Base-by-base conservation (phyloP, 2,113 vertebrate genomes). In the Gavialis gangeticus region DNA sequence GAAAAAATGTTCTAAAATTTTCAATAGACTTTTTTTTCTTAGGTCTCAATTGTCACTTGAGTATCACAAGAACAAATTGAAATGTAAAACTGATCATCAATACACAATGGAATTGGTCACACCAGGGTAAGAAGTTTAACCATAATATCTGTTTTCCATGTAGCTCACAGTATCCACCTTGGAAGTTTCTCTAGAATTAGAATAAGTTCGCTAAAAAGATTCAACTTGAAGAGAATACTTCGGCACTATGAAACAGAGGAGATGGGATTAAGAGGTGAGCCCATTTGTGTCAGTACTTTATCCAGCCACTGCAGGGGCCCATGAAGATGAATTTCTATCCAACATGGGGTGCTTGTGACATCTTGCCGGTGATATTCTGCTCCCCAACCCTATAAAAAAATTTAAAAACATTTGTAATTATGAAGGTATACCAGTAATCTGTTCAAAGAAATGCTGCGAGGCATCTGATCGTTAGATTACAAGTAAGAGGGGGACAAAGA, bases 261-360 rank as follows among this genome's bases (percentile, higher is more conserved):
- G 95, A 99, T 99, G 89, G 99, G 99, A 96, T 99, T 99, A 88
- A 99, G 98, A 90, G 99, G 99, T 15, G 99, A 99, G 85, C 99
- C 99, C 99, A 99, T 99, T 96, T 99, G 99, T 96, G 99, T 99
- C 79, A 99, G 98, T 98, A 99, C 99, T 98, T 99, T 99, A 98
- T 99, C 99, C 97, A 99, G 98, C 99, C 99, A 99, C 95, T 99
- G 99, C 56, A 99, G 99, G 60, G 99, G 99, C 80, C 99, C 99
- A 6, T 99, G 99, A 89, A 99, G 98, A 97, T 99, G 99, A 95
- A 99, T 99, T 98, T 99, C 99, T 87, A 99, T 99, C 99, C 99
- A 99, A 97, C 99, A 99, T 1, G 99, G 99, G 92, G 99, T 99
- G 97, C 99, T 99, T 6, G 99, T 99, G 88, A 99, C 99, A 79